Conservation (phyloP, 2,113 vertebrate species). For the Hypocryptadius cinnamomeus region DNA sequence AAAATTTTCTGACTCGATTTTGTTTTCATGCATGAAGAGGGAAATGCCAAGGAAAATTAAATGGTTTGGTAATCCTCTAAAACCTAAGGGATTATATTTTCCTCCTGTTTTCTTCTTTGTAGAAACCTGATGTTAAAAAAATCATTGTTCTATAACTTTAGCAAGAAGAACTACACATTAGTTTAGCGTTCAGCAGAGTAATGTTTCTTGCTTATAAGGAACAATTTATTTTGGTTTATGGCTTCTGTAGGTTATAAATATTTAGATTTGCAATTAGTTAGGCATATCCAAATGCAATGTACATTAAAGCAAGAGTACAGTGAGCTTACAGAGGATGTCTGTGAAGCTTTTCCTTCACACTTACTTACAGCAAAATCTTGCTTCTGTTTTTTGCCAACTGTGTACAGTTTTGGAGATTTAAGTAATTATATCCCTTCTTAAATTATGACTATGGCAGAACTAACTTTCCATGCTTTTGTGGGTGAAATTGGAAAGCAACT, state of each 20-base stretch:
- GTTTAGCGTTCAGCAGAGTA: slow-evolving; percentile 18
- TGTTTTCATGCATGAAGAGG: neutral
- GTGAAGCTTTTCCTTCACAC: slow-evolving; percentile 42
- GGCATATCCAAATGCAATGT: slow-evolving; percentile 4
- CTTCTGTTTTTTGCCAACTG: neutral
- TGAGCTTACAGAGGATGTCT: slow-evolving; percentile 1
- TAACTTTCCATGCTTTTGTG: slow-evolving; percentile 21
- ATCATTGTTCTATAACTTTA: slow-evolving; percentile 16
- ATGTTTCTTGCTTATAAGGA: slow-evolving; percentile 28
- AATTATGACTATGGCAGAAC: slow-evolving; percentile 33
- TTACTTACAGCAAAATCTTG: slow-evolving; percentile 46
- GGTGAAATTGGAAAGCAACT: slow-evolving; percentile 36
- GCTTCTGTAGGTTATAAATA: slow-evolving; percentile 31
- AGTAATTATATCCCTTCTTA: slow-evolving; percentile 43
- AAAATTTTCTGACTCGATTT: slow-evolving; percentile 17
- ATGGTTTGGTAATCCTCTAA: slow-evolving; percentile 40
- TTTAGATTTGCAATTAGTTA: slow-evolving; percentile 49
- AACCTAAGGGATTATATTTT: slow-evolving; percentile 42
- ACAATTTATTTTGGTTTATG: slow-evolving; percentile 41
- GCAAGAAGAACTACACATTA: slow-evolving; percentile 7
- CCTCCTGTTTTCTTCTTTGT: slow-evolving; percentile 26
- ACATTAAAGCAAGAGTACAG: slow-evolving; percentile 28
- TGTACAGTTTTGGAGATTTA: slow-evolving; percentile 38
- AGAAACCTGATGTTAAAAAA: slow-evolving; percentile 44
- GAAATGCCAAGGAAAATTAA: slow-evolving; percentile 47